A percentile compares a stretch with the other conserved stretches of the same genome.
Evolutionary conservation across 2,888 invertebrate genomes (phyloP).

Genomic region (Eupsilia transversa): DNA sequence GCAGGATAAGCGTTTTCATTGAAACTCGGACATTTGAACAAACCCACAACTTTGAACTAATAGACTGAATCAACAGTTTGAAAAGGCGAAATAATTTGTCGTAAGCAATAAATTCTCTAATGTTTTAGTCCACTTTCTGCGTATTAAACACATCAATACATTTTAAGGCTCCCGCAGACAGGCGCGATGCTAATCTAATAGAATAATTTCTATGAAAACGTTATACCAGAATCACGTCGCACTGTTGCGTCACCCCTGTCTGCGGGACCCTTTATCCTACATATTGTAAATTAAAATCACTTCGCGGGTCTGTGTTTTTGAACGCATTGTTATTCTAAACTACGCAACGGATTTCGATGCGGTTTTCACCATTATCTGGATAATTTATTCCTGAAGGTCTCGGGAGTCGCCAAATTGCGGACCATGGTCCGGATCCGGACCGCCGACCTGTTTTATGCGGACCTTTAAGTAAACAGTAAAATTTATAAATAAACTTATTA

Average conservation of each 20-base stretch:
- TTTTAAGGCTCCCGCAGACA: too few species aligned
- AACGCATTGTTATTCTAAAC: neutral
- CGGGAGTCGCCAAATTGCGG: too few species aligned
- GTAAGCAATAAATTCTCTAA: neutral
- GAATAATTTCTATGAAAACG: too few species aligned
- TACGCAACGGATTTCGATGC: too few species aligned
- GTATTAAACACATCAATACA: neutral
- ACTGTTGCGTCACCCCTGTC: too few species aligned
- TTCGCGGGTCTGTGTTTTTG: neutral
- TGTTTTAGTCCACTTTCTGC: neutral
- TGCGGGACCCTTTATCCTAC: too few species aligned
- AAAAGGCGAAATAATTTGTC: neutral
- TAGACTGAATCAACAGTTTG: neutral
- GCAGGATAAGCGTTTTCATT: conserved; percentile 19
- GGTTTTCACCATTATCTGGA: neutral
- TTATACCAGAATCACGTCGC: too few species aligned
- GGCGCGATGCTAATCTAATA: too few species aligned
- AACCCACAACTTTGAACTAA: conserved; percentile 12
- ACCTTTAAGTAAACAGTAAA: too few species aligned
- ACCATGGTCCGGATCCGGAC: too few species aligned
- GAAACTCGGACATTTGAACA: conserved; percentile 17
- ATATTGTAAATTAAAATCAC: neutral
- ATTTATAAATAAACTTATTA: too few species aligned
- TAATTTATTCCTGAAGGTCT: neutral
- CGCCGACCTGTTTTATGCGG: too few species aligned